These are phyloP conservation scores for Actinia tenebrosa DNA, from an alignment of 64 coral and sea anemone genomes.

Conservation along the genomic window DNA sequence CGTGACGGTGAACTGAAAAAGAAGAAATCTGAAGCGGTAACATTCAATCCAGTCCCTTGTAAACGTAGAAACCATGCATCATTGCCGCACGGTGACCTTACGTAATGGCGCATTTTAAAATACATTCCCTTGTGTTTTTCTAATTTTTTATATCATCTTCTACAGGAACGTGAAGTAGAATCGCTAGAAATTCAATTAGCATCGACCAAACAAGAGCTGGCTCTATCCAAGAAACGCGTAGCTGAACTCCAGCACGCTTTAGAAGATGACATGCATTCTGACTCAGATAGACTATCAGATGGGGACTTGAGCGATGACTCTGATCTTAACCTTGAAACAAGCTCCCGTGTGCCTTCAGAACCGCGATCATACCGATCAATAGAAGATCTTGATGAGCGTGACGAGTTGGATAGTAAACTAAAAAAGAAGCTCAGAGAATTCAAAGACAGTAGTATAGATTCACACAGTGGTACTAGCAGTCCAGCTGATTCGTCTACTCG, in stretches of 20 bases:
- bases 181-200: conserved; percentile 62
- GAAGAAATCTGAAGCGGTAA: conserved; percentile 70
- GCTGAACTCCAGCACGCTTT: conserved; percentile 85
- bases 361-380: conserved; percentile 86
- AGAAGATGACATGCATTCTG: conserved; percentile 89
- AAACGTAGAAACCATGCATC: too few relatives aligned
- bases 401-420: conserved; percentile 47
- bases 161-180: conserved; percentile 81
- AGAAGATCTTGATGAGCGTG: conserved; percentile 82
- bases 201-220: conserved; percentile 73
- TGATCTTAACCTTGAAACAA: conserved; percentile 37
- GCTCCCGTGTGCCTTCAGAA: conserved; percentile 61
- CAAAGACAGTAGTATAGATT: neutral
- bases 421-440: conserved; percentile 1
- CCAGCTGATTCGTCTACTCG: neutral
- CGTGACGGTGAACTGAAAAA: conserved; percentile 88
- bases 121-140: neutral
- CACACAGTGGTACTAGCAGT: neutral
- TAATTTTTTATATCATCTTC: neutral
- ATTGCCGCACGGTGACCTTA: neutral
- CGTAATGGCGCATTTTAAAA: neutral
- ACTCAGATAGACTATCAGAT: conserved; percentile 51
- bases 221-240: conserved; percentile 81
- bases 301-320: conserved; percentile 75
- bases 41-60: neutral